Evolutionary conservation across 2,797 vertebrate species (phyloP).

Genomic region (Leucoraja ocellata): DNA sequence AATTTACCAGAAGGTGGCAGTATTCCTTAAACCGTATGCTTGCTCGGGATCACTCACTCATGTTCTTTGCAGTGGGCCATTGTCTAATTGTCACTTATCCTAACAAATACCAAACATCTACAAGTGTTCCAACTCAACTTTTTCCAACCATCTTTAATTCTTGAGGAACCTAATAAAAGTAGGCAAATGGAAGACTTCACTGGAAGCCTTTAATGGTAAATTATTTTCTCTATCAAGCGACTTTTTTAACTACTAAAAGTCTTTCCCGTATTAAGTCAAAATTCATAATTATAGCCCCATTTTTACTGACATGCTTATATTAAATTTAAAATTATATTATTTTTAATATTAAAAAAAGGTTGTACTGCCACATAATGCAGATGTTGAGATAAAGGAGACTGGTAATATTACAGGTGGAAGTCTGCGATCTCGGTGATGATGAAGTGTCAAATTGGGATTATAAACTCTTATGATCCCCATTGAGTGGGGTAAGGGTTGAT

Average conservation of each 20-base stretch:
- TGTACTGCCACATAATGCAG: too few relatives aligned
- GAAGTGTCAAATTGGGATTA: background rate
- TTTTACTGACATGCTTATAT: background rate
- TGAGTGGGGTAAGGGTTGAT: background rate
- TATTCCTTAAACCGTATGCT: background rate
- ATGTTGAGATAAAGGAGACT: background rate
- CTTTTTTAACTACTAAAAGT: background rate
- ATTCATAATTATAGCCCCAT: background rate
- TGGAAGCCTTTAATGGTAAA: background rate
- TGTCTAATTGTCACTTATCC: background rate
- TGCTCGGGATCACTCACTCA: background rate
- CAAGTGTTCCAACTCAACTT: background rate
- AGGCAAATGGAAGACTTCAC: background rate
- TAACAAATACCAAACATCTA: background rate
- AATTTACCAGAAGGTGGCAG: constrained; percentile 16
- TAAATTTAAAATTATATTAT: background rate
- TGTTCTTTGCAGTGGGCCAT: background rate
- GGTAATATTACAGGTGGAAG: background rate
- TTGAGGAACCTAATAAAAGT: background rate
- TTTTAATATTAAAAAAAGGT: too few relatives aligned
- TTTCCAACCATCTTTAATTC: background rate
- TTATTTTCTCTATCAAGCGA: background rate
- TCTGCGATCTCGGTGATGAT: too few relatives aligned
- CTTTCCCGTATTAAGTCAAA: background rate
- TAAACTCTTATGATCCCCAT: background rate